Base-by-base conservation (phyloP, 2,113 vertebrate genomes). In the Microcebus lehilahytsara region DNA sequence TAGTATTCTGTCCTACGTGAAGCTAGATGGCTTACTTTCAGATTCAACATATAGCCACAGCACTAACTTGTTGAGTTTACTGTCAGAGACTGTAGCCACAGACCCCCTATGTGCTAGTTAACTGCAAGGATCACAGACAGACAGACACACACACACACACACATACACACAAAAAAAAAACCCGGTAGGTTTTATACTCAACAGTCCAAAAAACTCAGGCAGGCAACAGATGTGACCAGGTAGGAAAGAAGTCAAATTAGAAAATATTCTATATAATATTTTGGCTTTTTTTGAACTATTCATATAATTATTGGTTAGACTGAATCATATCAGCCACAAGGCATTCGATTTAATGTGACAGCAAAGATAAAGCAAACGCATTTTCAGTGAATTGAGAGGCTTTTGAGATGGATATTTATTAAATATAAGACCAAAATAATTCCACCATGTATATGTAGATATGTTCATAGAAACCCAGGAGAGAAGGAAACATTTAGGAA, bases 281-380 rank as follows among this genome's bases (percentile, higher is more conserved):
- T 40, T 87, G 40, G 72, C 30, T 93, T 91, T 96, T 96, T 97
- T 89, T 30, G 66, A 96, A 91, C 64, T 72, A 86, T 51, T 83
- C 69, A 91, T 96, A 75, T 92, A 91, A 96, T 96, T 94, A 75
- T 42, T 89, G 75, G 89, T 89, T 83, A 71, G 67, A 79, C 37
- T 75, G 25, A 84, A 64, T 75, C 51, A 75, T 87, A 75, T 72
- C 90, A 86, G 85, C 30, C 71, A 93, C 1, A 20, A 84, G 51
- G 46, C 51, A 71, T 74, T 95, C 72, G 58, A 69, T 67, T 94
- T 77, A 94, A 85, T 37, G 17, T n/a, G 62, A 89, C 5, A 72
- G 17, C 3, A 79, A 56, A 95, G n/a, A 85, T 56, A 92, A 4
- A 91, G 51, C 40, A 77, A 91, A 96, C 60, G 25, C 27, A 80